Conservation (phyloP, 1,140 invertebrate species). For the Drosophila murphyi region DNA sequence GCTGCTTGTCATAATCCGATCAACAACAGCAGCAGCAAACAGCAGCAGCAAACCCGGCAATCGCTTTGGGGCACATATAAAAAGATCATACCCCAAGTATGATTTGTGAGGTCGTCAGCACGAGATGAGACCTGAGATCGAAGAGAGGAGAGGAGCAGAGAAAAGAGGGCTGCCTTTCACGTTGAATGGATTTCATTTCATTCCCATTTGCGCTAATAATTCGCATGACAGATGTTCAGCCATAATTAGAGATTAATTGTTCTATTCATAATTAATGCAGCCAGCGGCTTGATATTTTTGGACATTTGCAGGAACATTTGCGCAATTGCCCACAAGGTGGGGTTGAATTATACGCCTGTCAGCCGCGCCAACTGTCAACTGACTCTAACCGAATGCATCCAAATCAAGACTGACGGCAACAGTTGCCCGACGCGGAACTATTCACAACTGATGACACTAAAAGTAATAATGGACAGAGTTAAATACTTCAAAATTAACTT, state of each 20-base stretch:
- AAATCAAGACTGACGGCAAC: conserved; percentile 62
- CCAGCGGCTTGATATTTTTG: conserved; percentile 64
- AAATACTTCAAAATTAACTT: neutral
- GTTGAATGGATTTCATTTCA: conserved; percentile 62
- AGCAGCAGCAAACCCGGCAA: neutral
- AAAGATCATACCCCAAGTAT: conserved; percentile 16
- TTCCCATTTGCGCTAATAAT: conserved; percentile 62
- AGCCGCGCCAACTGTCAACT: conserved; percentile 23
- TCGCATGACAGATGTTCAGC: conserved; percentile 79
- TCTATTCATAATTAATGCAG: conserved; percentile 80
- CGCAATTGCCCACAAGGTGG: conserved; percentile 53
- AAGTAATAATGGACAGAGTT: conserved; percentile 1
- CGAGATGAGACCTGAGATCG: neutral
- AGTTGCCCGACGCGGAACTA: conserved; percentile 69
- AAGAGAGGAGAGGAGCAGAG: neutral
- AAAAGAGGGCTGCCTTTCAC: neutral
- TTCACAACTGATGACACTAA: conserved; percentile 33
- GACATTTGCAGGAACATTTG: conserved; percentile 55
- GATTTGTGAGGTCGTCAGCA: conserved; percentile 67
- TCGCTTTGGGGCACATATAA: neutral
- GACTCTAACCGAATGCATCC: neutral
- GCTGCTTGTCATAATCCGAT: conserved; percentile 81
- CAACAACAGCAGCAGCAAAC: conserved; percentile 31
- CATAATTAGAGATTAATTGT: conserved; percentile 84
- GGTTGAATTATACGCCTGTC: conserved; percentile 27